These are phyloP conservation scores for Ommatoiulus sabulosus DNA, from an alignment of 2,888 invertebrate species.

Conservation along the genomic window DNA sequence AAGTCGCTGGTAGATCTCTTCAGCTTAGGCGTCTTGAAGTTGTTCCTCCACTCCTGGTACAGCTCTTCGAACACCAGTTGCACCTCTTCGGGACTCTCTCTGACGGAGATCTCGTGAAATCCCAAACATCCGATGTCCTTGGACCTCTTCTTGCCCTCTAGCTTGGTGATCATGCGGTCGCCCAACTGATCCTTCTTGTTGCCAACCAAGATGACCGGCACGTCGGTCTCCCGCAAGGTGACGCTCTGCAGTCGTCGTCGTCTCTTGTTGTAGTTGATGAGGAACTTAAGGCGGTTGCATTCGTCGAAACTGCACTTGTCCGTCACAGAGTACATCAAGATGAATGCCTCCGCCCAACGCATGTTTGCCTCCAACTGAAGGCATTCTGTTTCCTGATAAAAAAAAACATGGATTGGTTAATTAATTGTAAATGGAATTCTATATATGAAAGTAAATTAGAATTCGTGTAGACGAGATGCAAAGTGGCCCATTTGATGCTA, in stretches of 20 bases:
- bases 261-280: conserved; percentile 83
- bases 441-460: no score
- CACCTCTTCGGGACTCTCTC: conserved; percentile 84
- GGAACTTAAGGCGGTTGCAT: conserved; percentile 83
- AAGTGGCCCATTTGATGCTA: no score
- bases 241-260: conserved; percentile 73
- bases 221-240: conserved; percentile 70
- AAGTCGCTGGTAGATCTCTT: conserved; percentile 74
- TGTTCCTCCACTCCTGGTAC: conserved; percentile 79
- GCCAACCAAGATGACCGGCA: conserved; percentile 83
- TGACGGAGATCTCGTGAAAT: conserved; percentile 86
- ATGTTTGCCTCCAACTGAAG: conserved; percentile 78
- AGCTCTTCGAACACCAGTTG: conserved; percentile 78
- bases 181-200: conserved; percentile 83
- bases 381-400: conserved; percentile 57
- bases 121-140: conserved; percentile 84
- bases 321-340: conserved; percentile 87
- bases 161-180: conserved; percentile 82
- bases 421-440: no score
- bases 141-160: conserved; percentile 80
- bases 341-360: conserved; percentile 88
- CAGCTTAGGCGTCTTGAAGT: conserved; percentile 75
- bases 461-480: no score
- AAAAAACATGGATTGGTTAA: no score
- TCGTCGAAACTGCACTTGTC: conserved; percentile 91